phyloP scores from a whole-genome alignment of 2,797 vertebrate species.

The Pseudochirops cupreus region DNA sequence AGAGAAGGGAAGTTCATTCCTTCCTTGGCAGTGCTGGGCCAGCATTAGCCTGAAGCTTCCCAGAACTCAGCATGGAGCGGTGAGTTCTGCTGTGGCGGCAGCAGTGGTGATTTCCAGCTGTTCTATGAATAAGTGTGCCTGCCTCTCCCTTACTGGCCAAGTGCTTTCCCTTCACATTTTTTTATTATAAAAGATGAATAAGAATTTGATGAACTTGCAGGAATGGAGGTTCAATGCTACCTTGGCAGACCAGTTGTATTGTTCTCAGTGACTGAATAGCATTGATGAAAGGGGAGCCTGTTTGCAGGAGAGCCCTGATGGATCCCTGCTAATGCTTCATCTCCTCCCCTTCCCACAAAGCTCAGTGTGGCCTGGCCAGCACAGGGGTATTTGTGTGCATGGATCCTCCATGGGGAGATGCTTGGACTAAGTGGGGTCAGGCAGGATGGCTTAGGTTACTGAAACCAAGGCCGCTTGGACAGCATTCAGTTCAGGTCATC shows the following conservation, averaged over 20 bases:
- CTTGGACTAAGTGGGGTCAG: not conserved
- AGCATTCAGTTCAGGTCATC: constrained; percentile 56
- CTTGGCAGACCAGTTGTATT: not conserved
- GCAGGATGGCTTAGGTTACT: not conserved
- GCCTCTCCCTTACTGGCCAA: constrained; percentile 18
- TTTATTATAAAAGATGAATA: constrained; percentile 68
- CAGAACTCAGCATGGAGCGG: not conserved
- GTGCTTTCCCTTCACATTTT: constrained; percentile 47
- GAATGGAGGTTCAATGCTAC: constrained; percentile 35
- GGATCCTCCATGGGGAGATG: not conserved
- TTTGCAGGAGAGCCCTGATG: constrained; percentile 53
- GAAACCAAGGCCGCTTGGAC: constrained; percentile 46
- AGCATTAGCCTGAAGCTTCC: not conserved
- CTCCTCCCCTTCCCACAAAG: constrained; percentile 31
- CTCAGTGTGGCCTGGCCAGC: constrained; percentile 30
- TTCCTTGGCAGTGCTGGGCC: not conserved
- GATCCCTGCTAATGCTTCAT: constrained; percentile 49
- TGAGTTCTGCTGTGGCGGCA: not conserved
- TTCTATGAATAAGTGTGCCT: not conserved
- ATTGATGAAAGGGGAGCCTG: constrained; percentile 42
- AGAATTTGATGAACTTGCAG: constrained; percentile 23
- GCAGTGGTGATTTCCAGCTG: constrained; percentile 30
- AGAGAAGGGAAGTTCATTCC: not conserved
- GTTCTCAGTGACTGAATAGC: not conserved
- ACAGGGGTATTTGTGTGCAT: constrained; percentile 19